A percentile compares a stretch with the other conserved stretches of the same genome.
Conservation (phyloP, 35 echinoderm and acorn worm species). For the Acanthaster planci region DNA sequence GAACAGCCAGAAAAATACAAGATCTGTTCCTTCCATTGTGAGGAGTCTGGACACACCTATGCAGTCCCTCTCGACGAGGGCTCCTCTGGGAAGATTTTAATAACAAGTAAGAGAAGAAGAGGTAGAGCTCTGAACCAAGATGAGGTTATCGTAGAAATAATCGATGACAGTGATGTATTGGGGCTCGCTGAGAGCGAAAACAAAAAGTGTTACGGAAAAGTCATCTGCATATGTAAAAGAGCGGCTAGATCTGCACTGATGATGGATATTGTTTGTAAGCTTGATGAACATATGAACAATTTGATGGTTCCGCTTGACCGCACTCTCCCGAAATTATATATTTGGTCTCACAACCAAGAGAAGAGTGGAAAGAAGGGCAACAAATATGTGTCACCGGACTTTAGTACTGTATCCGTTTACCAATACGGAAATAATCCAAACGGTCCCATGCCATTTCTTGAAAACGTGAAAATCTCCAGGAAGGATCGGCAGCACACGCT, state of each 20-base stretch:
- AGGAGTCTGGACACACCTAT: conserved; percentile 26
- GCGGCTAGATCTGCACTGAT: conserved; percentile 31
- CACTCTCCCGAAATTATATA: conserved; percentile 61
- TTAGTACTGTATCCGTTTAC: conserved; percentile 30
- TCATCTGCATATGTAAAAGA: conserved; percentile 58
- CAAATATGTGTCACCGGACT: not conserved
- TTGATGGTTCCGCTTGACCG: conserved; percentile 72
- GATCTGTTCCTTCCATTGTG: conserved; percentile 50
- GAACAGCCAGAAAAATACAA: conserved; percentile 52
- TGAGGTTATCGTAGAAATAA: conserved; percentile 72
- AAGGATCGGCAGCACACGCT: conserved; percentile 70
- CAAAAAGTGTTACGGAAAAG: conserved; percentile 57
- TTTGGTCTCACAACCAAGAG: not conserved
- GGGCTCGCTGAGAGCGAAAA: conserved; percentile 41
- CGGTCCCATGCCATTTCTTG: not conserved
- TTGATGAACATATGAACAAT: conserved; percentile 47
- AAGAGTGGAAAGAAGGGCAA: not conserved
- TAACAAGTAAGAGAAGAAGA: conserved; percentile 50
- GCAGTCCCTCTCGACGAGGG: conserved; percentile 50
- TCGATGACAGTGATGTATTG: conserved; percentile 39
- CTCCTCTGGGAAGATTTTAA: conserved; percentile 23
- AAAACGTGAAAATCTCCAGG: conserved; percentile 50
- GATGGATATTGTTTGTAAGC: conserved; percentile 51
- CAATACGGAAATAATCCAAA: not conserved
- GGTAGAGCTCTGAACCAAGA: conserved; percentile 71